Conservation (phyloP, 2,113 vertebrate species). For the Sterna hirundo region DNA sequence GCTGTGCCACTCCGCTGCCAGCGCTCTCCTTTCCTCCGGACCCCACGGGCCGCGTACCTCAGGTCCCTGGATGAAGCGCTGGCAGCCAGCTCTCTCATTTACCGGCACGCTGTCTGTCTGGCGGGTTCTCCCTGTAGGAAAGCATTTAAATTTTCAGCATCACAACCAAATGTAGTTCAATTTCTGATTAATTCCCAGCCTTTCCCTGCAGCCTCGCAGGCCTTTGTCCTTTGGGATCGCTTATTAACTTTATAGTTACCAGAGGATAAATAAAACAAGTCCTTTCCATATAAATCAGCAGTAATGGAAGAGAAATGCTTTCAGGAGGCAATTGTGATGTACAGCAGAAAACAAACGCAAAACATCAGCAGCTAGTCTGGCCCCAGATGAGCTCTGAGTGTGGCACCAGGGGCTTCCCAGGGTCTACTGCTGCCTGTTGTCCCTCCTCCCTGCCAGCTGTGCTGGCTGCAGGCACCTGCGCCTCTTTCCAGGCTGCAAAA, state of each 20-base stretch:
- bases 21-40: fast-evolving
- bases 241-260: constrained; percentile 8
- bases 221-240: neutral
- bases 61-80: neutral
- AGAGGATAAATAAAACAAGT: neutral
- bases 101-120: neutral
- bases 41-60: fast-evolving
- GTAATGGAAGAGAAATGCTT: neutral
- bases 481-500: neutral
- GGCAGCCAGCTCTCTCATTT: neutral
- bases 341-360: neutral
- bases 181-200: constrained; percentile 1
- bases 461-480: neutral
- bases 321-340: neutral
- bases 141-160: neutral
- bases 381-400: neutral
- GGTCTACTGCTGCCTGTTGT: neutral
- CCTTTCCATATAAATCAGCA: neutral
- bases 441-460: neutral
- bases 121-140: neutral
- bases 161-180: neutral
- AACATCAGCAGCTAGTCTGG: neutral
- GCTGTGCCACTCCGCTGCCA: neutral
- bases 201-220: neutral
- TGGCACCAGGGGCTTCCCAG: neutral